These are phyloP conservation scores for Acridotheres tristis DNA, from an alignment of 2,797 vertebrate species.

Conservation along the genomic window DNA sequence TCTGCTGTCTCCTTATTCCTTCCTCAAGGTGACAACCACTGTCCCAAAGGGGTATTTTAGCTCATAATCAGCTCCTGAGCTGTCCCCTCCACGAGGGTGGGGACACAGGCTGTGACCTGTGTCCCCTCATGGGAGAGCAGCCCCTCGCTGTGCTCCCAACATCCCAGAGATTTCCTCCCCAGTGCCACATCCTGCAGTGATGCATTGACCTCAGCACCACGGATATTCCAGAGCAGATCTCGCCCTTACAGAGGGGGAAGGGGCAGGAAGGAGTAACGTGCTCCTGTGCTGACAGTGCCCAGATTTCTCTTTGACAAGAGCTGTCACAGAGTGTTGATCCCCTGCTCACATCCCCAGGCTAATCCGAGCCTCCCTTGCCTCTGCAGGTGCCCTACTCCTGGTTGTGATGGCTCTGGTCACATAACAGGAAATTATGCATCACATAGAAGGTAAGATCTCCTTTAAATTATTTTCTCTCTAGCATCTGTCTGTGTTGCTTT, in stretches of 20 bases:
- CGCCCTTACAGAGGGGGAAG: neutral
- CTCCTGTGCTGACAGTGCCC: neutral
- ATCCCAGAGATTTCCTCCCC: neutral
- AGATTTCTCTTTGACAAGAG: neutral
- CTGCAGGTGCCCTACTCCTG: slow-evolving; percentile 94
- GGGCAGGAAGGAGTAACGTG: neutral
- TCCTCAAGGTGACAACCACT: neutral
- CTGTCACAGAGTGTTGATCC: neutral
- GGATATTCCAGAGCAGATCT: neutral
- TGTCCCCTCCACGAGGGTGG: neutral
- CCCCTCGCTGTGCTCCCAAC: neutral
- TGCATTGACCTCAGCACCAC: accelerated
- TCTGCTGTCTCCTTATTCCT: neutral
- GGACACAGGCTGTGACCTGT: neutral
- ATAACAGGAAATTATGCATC: slow-evolving; percentile 98
- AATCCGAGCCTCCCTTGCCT: slow-evolving; percentile 33
- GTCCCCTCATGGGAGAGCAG: neutral
- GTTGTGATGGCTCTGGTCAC: slow-evolving; percentile 97
- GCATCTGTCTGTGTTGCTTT: neutral
- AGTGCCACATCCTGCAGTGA: accelerated
- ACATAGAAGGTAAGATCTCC: slow-evolving; percentile 88
- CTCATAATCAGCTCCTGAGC: neutral
- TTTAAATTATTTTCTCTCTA: slow-evolving; percentile 3
- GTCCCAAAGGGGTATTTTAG: neutral
- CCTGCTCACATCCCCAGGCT: neutral